Evolutionary conservation across 2,113 vertebrate genomes (phyloP).

Genomic region (Chloropsis hardwickii): DNA sequence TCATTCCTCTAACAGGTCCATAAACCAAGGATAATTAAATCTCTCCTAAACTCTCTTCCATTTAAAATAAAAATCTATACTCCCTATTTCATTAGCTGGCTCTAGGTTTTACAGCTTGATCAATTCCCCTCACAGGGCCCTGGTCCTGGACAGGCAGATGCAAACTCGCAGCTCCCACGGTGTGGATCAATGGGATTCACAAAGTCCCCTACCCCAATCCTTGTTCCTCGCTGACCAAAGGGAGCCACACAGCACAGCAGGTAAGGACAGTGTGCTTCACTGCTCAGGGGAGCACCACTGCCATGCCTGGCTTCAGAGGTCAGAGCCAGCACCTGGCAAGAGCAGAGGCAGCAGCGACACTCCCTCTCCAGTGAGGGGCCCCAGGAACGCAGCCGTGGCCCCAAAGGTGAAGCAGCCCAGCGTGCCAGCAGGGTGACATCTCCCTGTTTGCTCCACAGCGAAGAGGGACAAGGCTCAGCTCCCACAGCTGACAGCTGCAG

Average conservation of each 20-base stretch:
- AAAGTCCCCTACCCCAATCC: background rate
- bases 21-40: constrained; percentile 61
- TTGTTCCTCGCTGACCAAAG: background rate
- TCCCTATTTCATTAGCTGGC: constrained; percentile 54
- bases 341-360: background rate
- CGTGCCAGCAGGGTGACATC: fast-evolving
- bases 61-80: constrained; percentile 65
- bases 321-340: fast-evolving
- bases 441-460: background rate
- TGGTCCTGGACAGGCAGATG: background rate
- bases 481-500: background rate
- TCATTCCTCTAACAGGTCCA: constrained; percentile 44
- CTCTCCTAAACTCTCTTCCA: constrained; percentile 49
- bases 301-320: fast-evolving
- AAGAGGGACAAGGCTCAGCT: background rate
- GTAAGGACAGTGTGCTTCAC: background rate
- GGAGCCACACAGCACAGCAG: background rate
- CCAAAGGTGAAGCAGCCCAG: background rate
- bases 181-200: background rate
- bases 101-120: constrained; percentile 62
- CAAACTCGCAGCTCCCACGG: background rate
- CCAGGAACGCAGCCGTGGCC: fast-evolving
- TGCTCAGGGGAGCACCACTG: background rate
- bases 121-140: constrained; percentile 38
- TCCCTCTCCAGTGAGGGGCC: background rate